Base-by-base conservation (phyloP, 2,888 invertebrate species). In the Apotomis turbidana region DNA sequence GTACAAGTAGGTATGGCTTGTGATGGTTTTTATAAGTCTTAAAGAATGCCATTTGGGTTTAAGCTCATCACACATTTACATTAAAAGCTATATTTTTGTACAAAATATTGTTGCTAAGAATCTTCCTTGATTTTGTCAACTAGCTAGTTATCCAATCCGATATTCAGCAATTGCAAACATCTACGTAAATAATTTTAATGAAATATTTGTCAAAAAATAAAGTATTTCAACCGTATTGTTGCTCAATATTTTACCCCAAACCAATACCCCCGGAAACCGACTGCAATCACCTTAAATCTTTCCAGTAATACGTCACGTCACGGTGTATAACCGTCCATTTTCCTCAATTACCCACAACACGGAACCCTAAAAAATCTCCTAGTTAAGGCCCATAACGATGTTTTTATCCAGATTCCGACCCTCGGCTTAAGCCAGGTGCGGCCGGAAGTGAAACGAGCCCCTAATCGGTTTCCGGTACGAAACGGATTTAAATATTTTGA, bases 401-500 rank as follows among this genome's bases (percentile, higher is more conserved):
- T 64, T 64, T 64, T 64, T 27, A 64, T 55, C 55, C 64, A 1
- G 44, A 64, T 54, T 55, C 36, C 27, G 2, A 27, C 27, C 49
- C 49, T 41, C 6, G 61, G 38, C 51, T 41, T 44, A 36, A 60
- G 60, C 71, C 71, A 71, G 68, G 68, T 69, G 61, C 15, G 69
- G 55, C 70, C 51, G 49, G 15, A 63, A 41, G 5, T 27, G 27
- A 41, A 63, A 27, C 36, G 62, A 10, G 27, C 9, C 46, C 71
- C 71, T 68, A 63, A 72, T 72, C 68, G 67, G 46, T 68, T 61
- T 58, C 71, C 68, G 62, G 68, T 63, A 62, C 62, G 57, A 52
- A 46, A 62, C 57, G 52, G 38, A 62, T 72, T 68, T 62, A 58
- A 72, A 72, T 72, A 72, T 72, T 72, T 68, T 58, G 61, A 61